Evolutionary conservation across 2,113 vertebrate genomes (phyloP).

Genomic region (Pollachius pollachius): DNA sequence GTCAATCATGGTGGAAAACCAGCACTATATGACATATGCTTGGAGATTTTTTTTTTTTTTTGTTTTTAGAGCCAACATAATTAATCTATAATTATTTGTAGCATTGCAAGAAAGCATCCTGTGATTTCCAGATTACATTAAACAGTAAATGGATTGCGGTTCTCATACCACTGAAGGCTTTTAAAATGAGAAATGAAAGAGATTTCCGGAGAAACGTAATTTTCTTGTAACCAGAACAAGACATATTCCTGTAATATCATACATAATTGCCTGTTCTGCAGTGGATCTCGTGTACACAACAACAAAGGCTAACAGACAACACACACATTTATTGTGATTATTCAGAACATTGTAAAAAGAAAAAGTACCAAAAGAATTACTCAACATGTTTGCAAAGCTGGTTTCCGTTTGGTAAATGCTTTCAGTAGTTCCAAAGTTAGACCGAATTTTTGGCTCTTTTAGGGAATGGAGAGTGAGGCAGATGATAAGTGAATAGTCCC

Average conservation of each 20-base stretch:
- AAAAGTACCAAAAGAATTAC: slow-evolving; percentile 18
- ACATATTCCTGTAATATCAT: slow-evolving; percentile 77
- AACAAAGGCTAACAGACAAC: slow-evolving; percentile 78
- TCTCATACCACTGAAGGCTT: slow-evolving; percentile 64
- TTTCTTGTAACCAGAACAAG: slow-evolving; percentile 78
- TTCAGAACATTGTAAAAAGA: slow-evolving; percentile 31
- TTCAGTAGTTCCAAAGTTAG: no score
- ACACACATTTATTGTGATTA: no score
- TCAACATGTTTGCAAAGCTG: no score
- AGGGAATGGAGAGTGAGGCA: not conserved
- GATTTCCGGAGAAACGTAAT: slow-evolving; percentile 77
- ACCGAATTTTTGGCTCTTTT: no score
- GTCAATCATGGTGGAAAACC: slow-evolving; percentile 37
- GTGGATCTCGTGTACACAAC: slow-evolving; percentile 69
- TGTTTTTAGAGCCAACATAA: slow-evolving; percentile 70
- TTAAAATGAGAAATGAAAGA: slow-evolving; percentile 67
- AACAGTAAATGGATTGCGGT: slow-evolving; percentile 70
- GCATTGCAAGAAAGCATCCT: slow-evolving; percentile 65
- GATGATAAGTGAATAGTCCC: not conserved
- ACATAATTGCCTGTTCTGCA: slow-evolving; percentile 74
- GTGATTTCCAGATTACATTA: slow-evolving; percentile 73
- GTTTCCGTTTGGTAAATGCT: no score
- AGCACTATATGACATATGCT: slow-evolving; percentile 69
- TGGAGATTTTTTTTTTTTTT: slow-evolving; percentile 56
- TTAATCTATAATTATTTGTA: slow-evolving; percentile 76